Conservation (phyloP, 1,140 invertebrate genomes). For the Drosophila orena region DNA sequence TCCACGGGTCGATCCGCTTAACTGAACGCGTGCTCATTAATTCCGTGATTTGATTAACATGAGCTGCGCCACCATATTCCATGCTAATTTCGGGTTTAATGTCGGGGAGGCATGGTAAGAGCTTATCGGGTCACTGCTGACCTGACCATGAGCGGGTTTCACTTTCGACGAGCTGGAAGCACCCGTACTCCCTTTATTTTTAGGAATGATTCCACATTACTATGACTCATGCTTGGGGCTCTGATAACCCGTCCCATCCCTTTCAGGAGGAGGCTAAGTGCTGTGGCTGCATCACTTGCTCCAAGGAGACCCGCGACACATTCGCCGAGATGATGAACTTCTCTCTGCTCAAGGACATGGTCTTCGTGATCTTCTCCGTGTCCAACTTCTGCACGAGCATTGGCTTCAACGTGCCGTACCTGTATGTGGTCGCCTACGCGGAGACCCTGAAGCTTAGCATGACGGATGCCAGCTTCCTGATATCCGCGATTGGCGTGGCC, state of each 20-base stretch:
- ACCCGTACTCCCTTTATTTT: too few species aligned
- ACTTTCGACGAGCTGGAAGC: too few species aligned
- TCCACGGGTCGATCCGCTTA: neutral
- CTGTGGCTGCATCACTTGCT: constrained; percentile 86
- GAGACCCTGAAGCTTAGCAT: constrained; percentile 86
- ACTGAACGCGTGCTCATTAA: constrained; percentile 39
- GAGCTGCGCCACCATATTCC: constrained; percentile 8
- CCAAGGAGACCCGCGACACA: constrained; percentile 88
- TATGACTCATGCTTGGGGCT: too few species aligned
- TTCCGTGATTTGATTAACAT: constrained; percentile 41
- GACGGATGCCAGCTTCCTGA: constrained; percentile 88
- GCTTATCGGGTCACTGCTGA: too few species aligned
- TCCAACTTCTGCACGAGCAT: constrained; percentile 98
- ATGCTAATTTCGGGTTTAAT: constrained; percentile 15
- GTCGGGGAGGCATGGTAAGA: neutral
- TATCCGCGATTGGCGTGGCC: constrained; percentile 93
- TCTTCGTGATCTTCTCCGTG: constrained; percentile 95
- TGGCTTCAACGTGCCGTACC: constrained; percentile 97
- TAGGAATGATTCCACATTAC: too few species aligned
- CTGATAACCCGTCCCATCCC: neutral
- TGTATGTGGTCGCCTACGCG: constrained; percentile 91
- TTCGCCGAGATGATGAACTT: constrained; percentile 94
- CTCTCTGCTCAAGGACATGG: constrained; percentile 91
- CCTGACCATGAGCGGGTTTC: neutral
- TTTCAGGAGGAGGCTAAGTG: constrained; percentile 71